These are phyloP conservation scores for Melanargia galathea DNA, from an alignment of 2,888 invertebrate species.

Conservation along the genomic window DNA sequence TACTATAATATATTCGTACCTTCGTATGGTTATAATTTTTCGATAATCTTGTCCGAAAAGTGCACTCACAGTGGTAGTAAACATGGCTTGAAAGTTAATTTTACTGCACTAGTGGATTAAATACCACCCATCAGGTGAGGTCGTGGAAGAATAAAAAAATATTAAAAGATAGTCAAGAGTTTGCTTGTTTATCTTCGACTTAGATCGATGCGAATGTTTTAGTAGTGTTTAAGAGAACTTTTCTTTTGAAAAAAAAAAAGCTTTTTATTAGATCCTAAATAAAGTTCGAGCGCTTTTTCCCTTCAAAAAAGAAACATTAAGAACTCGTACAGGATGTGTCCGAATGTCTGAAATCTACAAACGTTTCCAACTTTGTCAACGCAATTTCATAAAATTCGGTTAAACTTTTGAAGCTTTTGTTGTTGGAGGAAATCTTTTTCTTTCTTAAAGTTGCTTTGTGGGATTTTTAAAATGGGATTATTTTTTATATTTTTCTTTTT, in stretches of 20 bases:
- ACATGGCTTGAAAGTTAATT: too few relatives aligned
- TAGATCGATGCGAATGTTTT: too few relatives aligned
- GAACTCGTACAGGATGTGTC: slow-evolving; percentile 10
- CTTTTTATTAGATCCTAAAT: neutral
- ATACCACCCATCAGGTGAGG: too few relatives aligned
- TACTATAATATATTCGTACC: too few relatives aligned
- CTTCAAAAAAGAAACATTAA: slow-evolving; percentile 13
- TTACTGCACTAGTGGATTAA: too few relatives aligned
- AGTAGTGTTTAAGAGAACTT: neutral
- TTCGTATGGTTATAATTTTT: too few relatives aligned
- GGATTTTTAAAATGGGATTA: neutral
- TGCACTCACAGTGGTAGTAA: too few relatives aligned
- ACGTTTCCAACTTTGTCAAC: slow-evolving; percentile 14
- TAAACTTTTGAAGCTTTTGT: slow-evolving; percentile 17
- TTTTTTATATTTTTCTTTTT: slow-evolving; percentile 1
- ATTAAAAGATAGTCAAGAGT: too few relatives aligned
- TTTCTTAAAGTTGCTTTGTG: slow-evolving; percentile 1
- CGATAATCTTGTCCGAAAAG: too few relatives aligned
- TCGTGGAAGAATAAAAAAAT: too few relatives aligned
- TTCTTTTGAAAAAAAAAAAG: neutral
- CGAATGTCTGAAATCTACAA: slow-evolving; percentile 15
- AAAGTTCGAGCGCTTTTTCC: slow-evolving; percentile 5
- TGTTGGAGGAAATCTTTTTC: slow-evolving; percentile 14
- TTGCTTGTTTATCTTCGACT: too few relatives aligned
- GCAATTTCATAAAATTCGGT: slow-evolving; percentile 19